These are phyloP conservation scores for Bombus consobrinus DNA, from an alignment of 1,140 invertebrate species.

Conservation along the genomic window DNA sequence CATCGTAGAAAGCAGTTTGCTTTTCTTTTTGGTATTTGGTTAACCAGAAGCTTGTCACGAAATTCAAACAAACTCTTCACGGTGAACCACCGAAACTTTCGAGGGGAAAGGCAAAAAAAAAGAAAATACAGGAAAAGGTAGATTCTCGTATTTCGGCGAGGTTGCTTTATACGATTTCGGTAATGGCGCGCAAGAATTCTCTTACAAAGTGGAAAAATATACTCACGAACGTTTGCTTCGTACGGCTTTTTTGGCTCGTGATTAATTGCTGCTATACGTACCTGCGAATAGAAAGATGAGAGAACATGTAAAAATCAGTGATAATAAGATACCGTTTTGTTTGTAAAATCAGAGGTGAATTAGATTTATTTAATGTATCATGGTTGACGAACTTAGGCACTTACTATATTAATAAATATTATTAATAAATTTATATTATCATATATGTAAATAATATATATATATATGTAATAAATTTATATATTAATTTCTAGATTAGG, in stretches of 20 bases:
- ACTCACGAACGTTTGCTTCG: background rate
- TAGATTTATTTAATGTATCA: too few species aligned
- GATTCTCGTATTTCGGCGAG: background rate
- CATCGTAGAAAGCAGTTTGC: background rate
- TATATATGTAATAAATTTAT: too few species aligned
- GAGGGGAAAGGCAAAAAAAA: background rate
- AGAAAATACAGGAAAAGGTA: background rate
- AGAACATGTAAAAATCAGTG: background rate
- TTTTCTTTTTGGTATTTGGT: background rate
- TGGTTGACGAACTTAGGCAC: too few species aligned
- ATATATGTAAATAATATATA: too few species aligned
- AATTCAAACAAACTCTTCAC: conserved; percentile 32
- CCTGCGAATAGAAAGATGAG: conserved; percentile 24
- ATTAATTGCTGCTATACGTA: conserved; percentile 22
- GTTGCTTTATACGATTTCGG: conserved; percentile 7
- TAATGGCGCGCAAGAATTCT: conserved; percentile 2
- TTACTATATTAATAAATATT: too few species aligned
- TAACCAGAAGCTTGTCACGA: conserved; percentile 13
- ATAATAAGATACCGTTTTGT: too few species aligned
- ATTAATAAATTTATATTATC: too few species aligned
- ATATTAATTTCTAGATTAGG: too few species aligned
- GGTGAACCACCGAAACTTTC: background rate
- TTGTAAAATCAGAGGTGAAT: too few species aligned
- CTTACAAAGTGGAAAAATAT: background rate
- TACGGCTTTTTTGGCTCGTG: too few species aligned